phyloP scores from a whole-genome alignment of 2,113 vertebrate species.

The Seriola dumerili region DNA sequence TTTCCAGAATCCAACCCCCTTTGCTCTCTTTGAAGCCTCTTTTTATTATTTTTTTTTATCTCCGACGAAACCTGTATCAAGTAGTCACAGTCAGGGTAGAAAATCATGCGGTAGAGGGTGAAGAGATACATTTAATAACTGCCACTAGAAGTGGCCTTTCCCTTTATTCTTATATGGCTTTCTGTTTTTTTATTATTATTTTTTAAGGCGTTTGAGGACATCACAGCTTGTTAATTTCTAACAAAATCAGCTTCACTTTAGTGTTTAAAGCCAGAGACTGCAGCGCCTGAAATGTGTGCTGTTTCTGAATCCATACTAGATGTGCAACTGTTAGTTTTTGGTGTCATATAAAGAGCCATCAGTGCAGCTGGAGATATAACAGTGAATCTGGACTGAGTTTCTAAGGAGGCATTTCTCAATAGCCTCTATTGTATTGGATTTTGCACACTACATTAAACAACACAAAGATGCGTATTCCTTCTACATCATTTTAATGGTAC shows the following conservation, averaged over 20 bases:
- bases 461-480: slow-evolving; percentile 32
- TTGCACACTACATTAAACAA: slow-evolving; percentile 57
- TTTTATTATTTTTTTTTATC: slow-evolving; percentile 3
- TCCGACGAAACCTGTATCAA: slow-evolving; percentile 54
- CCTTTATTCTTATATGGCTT: slow-evolving; percentile 20
- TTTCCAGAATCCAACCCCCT: slow-evolving; percentile 48
- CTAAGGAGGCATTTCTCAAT: slow-evolving; percentile 27
- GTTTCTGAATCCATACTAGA: neutral
- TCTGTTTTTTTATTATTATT: neutral
- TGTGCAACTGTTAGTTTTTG: neutral
- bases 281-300: neutral
- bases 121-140: slow-evolving; percentile 41
- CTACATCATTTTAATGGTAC: slow-evolving; percentile 51
- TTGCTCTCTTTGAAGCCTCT: slow-evolving; percentile 67
- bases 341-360: neutral
- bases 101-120: slow-evolving; percentile 52
- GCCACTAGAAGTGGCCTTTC: slow-evolving; percentile 28
- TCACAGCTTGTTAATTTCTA: slow-evolving; percentile 5
- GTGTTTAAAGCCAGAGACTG: neutral
- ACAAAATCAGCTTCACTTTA: neutral
- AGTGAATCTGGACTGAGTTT: slow-evolving; percentile 3
- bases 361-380: neutral
- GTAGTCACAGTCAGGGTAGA: slow-evolving; percentile 46
- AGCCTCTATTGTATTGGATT: slow-evolving; percentile 23
- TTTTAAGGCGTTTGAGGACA: neutral